Conservation (phyloP, 2,888 invertebrate species). For the Coronaproctus castanopsis region DNA sequence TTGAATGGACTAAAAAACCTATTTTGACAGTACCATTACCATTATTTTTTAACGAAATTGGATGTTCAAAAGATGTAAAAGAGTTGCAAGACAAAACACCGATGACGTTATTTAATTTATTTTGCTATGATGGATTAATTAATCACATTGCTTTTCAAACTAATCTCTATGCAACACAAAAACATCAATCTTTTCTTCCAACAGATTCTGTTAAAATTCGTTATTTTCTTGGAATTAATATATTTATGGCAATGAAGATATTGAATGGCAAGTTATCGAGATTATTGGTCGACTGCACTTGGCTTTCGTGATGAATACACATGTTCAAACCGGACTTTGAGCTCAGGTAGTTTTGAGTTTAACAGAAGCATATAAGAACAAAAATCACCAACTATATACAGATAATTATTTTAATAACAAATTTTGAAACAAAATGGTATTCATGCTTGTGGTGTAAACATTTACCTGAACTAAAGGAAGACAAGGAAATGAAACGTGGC, state of each 20-base stretch:
- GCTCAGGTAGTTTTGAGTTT: too few relatives aligned
- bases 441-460: neutral
- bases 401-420: neutral
- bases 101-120: neutral
- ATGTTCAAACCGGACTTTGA: neutral
- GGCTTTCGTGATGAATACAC: neutral
- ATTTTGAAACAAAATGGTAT: too few relatives aligned
- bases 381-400: neutral
- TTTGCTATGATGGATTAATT: neutral
- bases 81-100: neutral
- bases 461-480: neutral
- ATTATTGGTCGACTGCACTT: neutral
- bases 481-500: neutral
- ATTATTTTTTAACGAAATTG: neutral
- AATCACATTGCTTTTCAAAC: neutral
- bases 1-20: neutral
- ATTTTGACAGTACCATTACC: neutral
- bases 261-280: neutral
- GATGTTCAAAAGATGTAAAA: neutral
- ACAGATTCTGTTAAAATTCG: neutral
- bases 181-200: neutral
- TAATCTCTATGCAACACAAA: neutral
- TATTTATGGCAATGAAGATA: too few relatives aligned
- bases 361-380: too few relatives aligned
- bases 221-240: neutral